These are phyloP conservation scores for Drosophila hydei DNA, from an alignment of 1,140 invertebrate genomes.

Conservation along the genomic window DNA sequence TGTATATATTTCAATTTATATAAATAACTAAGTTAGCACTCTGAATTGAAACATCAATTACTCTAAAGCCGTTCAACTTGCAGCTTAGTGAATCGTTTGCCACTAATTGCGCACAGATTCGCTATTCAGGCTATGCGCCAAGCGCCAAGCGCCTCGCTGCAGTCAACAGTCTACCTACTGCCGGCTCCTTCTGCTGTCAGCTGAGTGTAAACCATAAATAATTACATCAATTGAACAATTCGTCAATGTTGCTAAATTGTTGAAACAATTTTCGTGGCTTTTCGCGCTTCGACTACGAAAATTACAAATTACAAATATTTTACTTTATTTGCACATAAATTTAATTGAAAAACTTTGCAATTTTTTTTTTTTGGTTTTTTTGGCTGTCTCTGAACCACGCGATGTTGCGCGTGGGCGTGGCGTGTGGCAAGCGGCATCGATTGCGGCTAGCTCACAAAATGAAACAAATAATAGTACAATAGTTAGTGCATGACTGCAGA, in stretches of 20 bases:
- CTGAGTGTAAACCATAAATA: conserved; percentile 37
- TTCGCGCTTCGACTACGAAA: conserved; percentile 19
- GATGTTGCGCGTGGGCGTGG: conserved; percentile 17
- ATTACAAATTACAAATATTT: conserved; percentile 14
- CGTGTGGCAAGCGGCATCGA: conserved; percentile 32
- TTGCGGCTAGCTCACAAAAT: conserved; percentile 44
- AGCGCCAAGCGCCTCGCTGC: not conserved
- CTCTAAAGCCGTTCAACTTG: no score
- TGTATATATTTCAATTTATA: no score
- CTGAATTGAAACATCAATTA: no score
- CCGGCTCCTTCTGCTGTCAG: not conserved
- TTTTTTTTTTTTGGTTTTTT: conserved; percentile 1
- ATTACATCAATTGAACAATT: conserved; percentile 41
- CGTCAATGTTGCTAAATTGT: conserved; percentile 49
- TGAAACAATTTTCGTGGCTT: conserved; percentile 48
- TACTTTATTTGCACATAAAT: conserved; percentile 61
- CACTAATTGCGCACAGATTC: conserved; percentile 10
- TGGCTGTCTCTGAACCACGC: conserved; percentile 16
- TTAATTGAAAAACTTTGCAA: conserved; percentile 61
- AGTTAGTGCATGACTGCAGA: no score
- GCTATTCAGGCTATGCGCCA: no score
- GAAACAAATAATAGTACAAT: not conserved
- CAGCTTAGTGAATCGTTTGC: no score
- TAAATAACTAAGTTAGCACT: no score
- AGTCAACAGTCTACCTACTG: not conserved